Conservation (phyloP, 2,888 invertebrate genomes). For the Drosophila greeni region DNA sequence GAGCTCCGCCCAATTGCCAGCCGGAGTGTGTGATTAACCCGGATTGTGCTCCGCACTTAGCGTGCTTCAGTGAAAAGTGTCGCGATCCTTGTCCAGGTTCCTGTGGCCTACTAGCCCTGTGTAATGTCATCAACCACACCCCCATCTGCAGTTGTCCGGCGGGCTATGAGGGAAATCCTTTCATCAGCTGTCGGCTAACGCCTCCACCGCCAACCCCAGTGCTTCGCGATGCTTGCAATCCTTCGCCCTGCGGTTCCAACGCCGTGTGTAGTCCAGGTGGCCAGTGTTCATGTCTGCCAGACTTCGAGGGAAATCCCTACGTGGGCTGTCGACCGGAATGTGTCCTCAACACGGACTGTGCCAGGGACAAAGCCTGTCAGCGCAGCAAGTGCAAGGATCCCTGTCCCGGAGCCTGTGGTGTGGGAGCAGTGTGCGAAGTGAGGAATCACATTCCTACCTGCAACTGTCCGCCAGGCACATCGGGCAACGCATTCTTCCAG, state of each 20-base stretch:
- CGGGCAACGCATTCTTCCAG: slow-evolving; percentile 85
- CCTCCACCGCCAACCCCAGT: slow-evolving; percentile 60
- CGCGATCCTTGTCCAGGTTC: slow-evolving; percentile 85
- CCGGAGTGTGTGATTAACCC: slow-evolving; percentile 84
- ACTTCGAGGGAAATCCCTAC: slow-evolving; percentile 83
- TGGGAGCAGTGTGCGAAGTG: slow-evolving; percentile 86
- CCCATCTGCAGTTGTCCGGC: slow-evolving; percentile 83
- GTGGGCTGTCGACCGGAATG: slow-evolving; percentile 90
- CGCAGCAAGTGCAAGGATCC: slow-evolving; percentile 89
- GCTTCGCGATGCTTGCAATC: slow-evolving; percentile 81
- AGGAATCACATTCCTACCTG: slow-evolving; percentile 87
- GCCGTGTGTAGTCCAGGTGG: slow-evolving; percentile 85
- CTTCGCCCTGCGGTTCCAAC: slow-evolving; percentile 88
- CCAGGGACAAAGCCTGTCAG: slow-evolving; percentile 85
- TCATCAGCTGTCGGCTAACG: slow-evolving; percentile 80
- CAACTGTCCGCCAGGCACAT: slow-evolving; percentile 83
- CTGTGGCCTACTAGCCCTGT: slow-evolving; percentile 82
- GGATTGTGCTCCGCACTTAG: slow-evolving; percentile 83
- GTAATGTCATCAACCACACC: slow-evolving; percentile 82
- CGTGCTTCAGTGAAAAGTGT: slow-evolving; percentile 84
- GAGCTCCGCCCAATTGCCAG: slow-evolving; percentile 84
- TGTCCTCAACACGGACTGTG: slow-evolving; percentile 87
- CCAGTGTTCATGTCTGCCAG: slow-evolving; percentile 83
- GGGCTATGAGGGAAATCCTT: slow-evolving; percentile 83
- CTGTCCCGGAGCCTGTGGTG: slow-evolving; percentile 87